Percentiles rank a stretch among this genome's conserved stretches.
phyloP scores from a whole-genome alignment of 1,140 invertebrate species.

The Hestina assimilis region DNA sequence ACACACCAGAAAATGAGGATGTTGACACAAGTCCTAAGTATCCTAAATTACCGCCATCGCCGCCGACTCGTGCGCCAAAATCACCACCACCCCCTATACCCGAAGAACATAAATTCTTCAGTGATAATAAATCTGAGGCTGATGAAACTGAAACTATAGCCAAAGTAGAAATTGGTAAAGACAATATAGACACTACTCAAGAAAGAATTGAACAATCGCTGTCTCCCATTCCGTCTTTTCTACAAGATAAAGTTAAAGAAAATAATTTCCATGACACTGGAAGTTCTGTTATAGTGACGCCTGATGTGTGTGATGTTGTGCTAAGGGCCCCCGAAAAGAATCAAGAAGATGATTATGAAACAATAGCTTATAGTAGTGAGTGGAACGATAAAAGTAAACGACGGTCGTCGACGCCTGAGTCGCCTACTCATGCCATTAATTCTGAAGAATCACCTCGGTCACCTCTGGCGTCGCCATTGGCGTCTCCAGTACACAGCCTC shows the following conservation, averaged over 20 bases:
- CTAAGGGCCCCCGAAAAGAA: constrained; percentile 36
- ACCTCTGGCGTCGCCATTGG: constrained; percentile 77
- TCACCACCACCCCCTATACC: constrained; percentile 46
- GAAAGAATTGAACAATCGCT: constrained; percentile 22
- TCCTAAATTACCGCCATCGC: constrained; percentile 38
- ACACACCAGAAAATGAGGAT: neutral
- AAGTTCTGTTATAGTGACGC: constrained; percentile 27
- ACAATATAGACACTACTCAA: constrained; percentile 2
- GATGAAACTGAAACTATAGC: constrained; percentile 18
- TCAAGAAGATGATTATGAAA: constrained; percentile 58
- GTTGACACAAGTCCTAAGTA: constrained; percentile 2
- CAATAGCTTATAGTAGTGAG: constrained; percentile 51
- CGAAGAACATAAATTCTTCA: constrained; percentile 14
- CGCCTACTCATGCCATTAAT: constrained; percentile 44
- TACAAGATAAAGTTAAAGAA: constrained; percentile 34
- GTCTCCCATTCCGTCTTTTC: constrained; percentile 34
- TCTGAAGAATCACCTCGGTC: constrained; percentile 68
- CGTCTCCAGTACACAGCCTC: constrained; percentile 68
- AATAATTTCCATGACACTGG: constrained; percentile 26
- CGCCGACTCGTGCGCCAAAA: constrained; percentile 54
- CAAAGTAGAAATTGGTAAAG: constrained; percentile 3
- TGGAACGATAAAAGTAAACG: constrained; percentile 61
- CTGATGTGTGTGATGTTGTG: constrained; percentile 38
- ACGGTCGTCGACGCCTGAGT: constrained; percentile 63
- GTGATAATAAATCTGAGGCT: constrained; percentile 13